A percentile compares a stretch with the other conserved stretches of the same genome.
Evolutionary conservation across 2,113 vertebrate species (phyloP).

Genomic region (Litocranius walleri): DNA sequence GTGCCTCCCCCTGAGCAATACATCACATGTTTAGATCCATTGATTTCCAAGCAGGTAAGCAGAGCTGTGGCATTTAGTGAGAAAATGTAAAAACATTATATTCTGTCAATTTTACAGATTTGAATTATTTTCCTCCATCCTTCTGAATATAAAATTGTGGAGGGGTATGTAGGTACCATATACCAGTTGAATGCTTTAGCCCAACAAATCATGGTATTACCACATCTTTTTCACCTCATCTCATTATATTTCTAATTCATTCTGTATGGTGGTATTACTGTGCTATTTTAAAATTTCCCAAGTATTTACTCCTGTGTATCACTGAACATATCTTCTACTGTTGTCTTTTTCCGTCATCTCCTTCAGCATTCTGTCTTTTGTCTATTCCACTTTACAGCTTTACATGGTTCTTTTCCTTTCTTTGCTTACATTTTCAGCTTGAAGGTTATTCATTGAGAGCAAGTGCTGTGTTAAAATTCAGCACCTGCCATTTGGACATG

Average conservation of each 20-base stretch:
- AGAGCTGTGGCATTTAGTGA: neutral
- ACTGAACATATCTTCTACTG: neutral
- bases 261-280: neutral
- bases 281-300: neutral
- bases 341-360: neutral
- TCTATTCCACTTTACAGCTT: neutral
- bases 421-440: slow-evolving; percentile 1
- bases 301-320: neutral
- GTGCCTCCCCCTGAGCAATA: neutral
- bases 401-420: neutral
- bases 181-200: neutral
- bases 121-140: neutral
- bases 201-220: neutral
- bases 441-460: neutral
- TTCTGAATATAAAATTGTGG: neutral
- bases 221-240: neutral
- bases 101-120: neutral
- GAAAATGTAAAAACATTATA: neutral
- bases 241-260: neutral
- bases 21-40: neutral
- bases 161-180: neutral
- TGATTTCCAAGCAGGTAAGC: neutral
- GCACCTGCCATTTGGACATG: neutral
- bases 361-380: neutral
- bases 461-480: slow-evolving; percentile 14